Conservation (phyloP, 2,113 vertebrate species). For the Hirundichthys speculiger region DNA sequence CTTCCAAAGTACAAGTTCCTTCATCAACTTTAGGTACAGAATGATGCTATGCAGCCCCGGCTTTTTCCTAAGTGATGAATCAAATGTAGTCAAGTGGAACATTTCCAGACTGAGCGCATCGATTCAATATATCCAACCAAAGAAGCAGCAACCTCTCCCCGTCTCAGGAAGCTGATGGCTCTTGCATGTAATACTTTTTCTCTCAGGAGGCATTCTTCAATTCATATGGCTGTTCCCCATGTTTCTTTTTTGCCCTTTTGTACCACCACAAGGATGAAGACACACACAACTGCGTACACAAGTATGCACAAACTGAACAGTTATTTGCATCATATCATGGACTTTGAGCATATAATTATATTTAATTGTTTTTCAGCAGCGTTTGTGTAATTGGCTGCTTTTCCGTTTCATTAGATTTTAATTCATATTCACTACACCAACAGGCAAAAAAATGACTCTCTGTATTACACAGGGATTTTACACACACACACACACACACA, state of each 20-base stretch:
- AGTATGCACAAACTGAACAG: too few species aligned
- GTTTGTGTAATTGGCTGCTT: slow-evolving; percentile 28
- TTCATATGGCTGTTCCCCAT: slow-evolving; percentile 3
- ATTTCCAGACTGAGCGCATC: slow-evolving; percentile 23
- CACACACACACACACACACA: too few species aligned
- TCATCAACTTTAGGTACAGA: slow-evolving; percentile 21
- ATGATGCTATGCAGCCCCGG: slow-evolving; percentile 6
- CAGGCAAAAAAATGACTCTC: slow-evolving; percentile 34
- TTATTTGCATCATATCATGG: too few species aligned
- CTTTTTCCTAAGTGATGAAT: slow-evolving; percentile 54
- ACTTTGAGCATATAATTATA: too few species aligned
- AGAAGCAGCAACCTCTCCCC: slow-evolving; percentile 30
- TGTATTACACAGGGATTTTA: slow-evolving; percentile 34
- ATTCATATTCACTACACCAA: slow-evolving; percentile 30
- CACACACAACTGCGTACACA: slow-evolving; percentile 2
- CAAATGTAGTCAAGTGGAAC: slow-evolving; percentile 53
- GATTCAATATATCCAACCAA: slow-evolving; percentile 46
- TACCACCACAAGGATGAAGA: slow-evolving; percentile 9
- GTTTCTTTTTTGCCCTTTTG: slow-evolving; percentile 23
- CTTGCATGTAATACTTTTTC: slow-evolving; percentile 18
- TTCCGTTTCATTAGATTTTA: not conserved
- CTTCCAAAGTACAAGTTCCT: slow-evolving; percentile 6
- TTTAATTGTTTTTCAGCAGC: not conserved
- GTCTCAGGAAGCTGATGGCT: slow-evolving; percentile 22
- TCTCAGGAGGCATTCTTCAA: slow-evolving; percentile 30